These are phyloP conservation scores for Drosophila quadrilineata DNA, from an alignment of 1,140 invertebrate genomes.

Conservation along the genomic window DNA sequence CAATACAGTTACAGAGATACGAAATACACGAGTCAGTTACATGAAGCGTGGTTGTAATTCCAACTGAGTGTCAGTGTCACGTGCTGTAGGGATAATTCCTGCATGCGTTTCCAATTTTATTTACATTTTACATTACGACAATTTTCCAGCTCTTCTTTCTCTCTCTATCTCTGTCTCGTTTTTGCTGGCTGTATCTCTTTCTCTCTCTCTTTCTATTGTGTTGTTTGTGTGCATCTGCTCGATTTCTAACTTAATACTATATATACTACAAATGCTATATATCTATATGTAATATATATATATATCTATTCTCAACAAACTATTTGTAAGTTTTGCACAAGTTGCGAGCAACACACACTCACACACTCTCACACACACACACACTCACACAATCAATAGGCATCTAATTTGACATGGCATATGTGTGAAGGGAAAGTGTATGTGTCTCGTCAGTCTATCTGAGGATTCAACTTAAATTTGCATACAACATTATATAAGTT, in stretches of 20 bases:
- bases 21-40: background rate
- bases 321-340: constrained; percentile 17
- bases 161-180: background rate
- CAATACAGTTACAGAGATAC: background rate
- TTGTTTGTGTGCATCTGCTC: constrained; percentile 12
- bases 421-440: background rate
- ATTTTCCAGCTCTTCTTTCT: constrained; percentile 22
- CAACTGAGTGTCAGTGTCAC: constrained; percentile 31
- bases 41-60: constrained; percentile 23
- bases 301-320: background rate
- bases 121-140: constrained; percentile 32
- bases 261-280: background rate
- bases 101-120: constrained; percentile 47
- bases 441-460: constrained; percentile 10
- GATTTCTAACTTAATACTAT: background rate
- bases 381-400: background rate
- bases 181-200: background rate
- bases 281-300: background rate
- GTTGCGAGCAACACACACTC: background rate
- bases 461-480: no score
- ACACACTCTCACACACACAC: background rate
- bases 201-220: background rate
- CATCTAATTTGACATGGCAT: no score
- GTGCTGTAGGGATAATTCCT: constrained; percentile 34
- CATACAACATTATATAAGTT: no score